Conservation (phyloP, 2,797 vertebrate species). For the Mus spretus region DNA sequence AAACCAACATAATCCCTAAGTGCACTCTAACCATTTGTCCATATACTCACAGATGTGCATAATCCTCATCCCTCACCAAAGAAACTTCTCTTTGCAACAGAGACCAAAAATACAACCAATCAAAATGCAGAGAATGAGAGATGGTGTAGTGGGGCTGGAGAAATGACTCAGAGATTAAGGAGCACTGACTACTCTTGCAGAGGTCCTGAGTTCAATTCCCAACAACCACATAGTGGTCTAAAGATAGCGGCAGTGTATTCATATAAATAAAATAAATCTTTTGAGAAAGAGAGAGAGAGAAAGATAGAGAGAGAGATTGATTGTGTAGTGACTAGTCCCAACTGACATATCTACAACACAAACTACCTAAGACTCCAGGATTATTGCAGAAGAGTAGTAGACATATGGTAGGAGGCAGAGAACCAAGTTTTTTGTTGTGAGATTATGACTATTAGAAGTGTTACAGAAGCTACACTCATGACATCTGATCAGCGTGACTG, state of each 20-base stretch:
- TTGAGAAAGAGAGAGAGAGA: too few species aligned
- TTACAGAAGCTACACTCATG: not conserved
- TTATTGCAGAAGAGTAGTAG: not conserved
- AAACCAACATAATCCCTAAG: not conserved
- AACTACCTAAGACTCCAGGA: not conserved
- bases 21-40: not conserved
- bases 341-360: not conserved
- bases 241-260: too few species aligned
- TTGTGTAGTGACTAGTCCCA: not conserved
- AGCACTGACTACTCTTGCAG: too few species aligned
- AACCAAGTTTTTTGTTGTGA: not conserved
- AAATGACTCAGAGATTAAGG: too few species aligned
- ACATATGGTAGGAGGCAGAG: not conserved
- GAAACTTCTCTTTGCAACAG: not conserved
- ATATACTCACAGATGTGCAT: not conserved
- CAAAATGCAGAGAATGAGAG: not conserved
- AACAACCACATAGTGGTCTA: too few species aligned
- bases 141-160: too few species aligned
- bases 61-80: not conserved
- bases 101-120: not conserved
- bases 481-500: not conserved
- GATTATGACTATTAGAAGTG: not conserved
- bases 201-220: too few species aligned
- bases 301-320: too few species aligned
- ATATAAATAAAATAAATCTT: too few species aligned